A percentile compares a stretch with the other conserved stretches of the same genome.
Conservation (phyloP, 1,140 invertebrate species). For the Drosophila biarmipes region DNA sequence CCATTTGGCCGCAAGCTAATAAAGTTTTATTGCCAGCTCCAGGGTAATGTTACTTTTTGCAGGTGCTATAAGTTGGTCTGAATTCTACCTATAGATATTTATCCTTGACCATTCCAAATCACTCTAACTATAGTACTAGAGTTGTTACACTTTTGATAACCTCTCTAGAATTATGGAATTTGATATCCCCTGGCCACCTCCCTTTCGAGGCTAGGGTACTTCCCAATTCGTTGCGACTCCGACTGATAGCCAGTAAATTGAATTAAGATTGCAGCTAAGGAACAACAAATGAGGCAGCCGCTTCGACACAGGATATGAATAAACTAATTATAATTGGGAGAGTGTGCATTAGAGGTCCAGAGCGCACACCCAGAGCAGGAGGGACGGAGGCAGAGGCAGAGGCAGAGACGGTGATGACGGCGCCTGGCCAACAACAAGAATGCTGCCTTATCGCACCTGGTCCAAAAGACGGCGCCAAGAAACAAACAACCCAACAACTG, state of each 20-base stretch:
- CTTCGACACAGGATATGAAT: conserved; percentile 81
- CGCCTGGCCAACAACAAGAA: conserved; percentile 66
- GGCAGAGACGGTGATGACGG: conserved; percentile 31
- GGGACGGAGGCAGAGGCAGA: conserved; percentile 19
- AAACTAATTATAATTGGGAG: conserved; percentile 79
- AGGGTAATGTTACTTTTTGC: background rate
- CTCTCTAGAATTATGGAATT: too few species aligned
- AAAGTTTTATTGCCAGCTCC: background rate
- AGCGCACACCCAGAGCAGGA: conserved; percentile 4
- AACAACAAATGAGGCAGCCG: conserved; percentile 76
- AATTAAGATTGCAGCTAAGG: conserved; percentile 75
- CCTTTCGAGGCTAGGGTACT: conserved; percentile 29
- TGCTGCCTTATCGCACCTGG: conserved; percentile 77
- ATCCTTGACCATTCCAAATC: too few species aligned
- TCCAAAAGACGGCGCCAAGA: conserved; percentile 71
- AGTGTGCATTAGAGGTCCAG: conserved; percentile 46
- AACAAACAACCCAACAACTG: conserved; percentile 46
- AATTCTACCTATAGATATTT: background rate
- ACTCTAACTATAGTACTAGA: too few species aligned
- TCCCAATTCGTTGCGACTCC: conserved; percentile 19
- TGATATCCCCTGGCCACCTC: background rate
- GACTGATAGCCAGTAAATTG: conserved; percentile 71
- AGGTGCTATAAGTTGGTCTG: background rate
- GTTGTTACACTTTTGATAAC: too few species aligned
- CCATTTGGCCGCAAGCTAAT: background rate